Evolutionary conservation across 2,113 vertebrate genomes (phyloP), one percentile per base, ranked within the genome.

Genomic region (Crotalus helleri): DNA sequence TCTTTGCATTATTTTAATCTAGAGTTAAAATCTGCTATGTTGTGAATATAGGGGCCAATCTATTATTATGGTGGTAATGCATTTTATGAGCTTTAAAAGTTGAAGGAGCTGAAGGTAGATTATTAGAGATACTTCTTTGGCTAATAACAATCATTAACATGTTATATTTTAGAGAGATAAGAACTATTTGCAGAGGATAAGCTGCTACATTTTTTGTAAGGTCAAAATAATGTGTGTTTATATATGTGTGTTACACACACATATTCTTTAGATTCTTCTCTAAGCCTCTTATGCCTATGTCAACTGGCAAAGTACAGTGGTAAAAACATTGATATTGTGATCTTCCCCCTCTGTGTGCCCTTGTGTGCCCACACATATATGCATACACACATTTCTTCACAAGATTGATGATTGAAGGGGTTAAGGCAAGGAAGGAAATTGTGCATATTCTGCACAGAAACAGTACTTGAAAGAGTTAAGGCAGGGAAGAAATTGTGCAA

Each of bases 381-480:
- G 74, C 74, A 44, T 44, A 19, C 33, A 81, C 15, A 81, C 17
- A 81, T 81, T 81, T 81, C 17, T 44, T 7, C 33, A 44, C 74
- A 81, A 81, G 17, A 9, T 21, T 81, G 74, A 81, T 44, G 74
- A 39, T 4, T 81, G 33, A 81, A 44, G 19, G 74, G 21, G 33
- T 81, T 81, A 81, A 81, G 74, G 74, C 74, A 81, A 44, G 33
- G 33, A 81, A 81, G 33, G 17, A 44, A 44, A 81, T 81, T 81
- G 74, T 81, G 49, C 46, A 61, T 64, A 23, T 0, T 93, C 57
- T 0, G 5, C 15, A 3, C 0, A 39, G 85, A 89, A 23, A 17
- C 51, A 29, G 26, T 3, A 0, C 92, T 85, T 88, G 94, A 96
- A 97, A 55, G 97, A 95, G 96, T 96, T 98, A 98, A 98, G 98